Base-by-base conservation (phyloP, 1,140 invertebrate species). In the Trissolcus basalis region DNA sequence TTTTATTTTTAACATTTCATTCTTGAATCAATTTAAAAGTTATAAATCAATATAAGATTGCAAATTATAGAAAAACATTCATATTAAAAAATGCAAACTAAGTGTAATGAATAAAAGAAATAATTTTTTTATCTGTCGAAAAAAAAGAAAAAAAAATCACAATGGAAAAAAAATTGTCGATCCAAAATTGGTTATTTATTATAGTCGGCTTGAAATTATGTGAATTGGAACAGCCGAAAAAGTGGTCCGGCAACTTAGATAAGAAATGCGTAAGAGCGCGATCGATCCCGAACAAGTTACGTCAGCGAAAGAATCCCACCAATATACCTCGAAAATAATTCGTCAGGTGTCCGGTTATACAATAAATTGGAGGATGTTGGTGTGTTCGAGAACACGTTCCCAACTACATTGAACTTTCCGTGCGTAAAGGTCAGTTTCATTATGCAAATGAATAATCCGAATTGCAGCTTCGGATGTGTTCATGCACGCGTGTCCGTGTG, bases 401-500 rank as follows among this genome's bases (percentile, higher is more conserved):
- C 73, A 70, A 65, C 55, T 27, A 69, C 65, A 68, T 64, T 59
- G 55, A 71, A 70, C 61, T 65, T 67, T 77, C 14, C 54, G 60
- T 69, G 65, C 60, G 65, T 70, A 76, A 76, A 76, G 65, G 73
- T 76, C 73, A 70, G 60, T 65, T 70, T 49, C 60, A 70, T 76
- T 70, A 76, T 70, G 65, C 59, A 68, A 74, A 74, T 68, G 55
- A 56, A 47, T 14, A 13, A 45, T 12, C 35, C 8, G 36, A 6
- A n/a, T n/a, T 51, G n/a, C 47, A 13, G 9, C 19, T 33, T 39
- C 36, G n/a, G 9, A 41, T 39, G 41, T 41, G 36, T 5, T 6
- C 4, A 45, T 51, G 35, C 33, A 33, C 14, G 33, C 16, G 50
- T n/a, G 49, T 63, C 9, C 15, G 45, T 49, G 35, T 51, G 10